Base-by-base conservation (phyloP, 2,888 invertebrate species). In the Callyntrura sp. region DNA sequence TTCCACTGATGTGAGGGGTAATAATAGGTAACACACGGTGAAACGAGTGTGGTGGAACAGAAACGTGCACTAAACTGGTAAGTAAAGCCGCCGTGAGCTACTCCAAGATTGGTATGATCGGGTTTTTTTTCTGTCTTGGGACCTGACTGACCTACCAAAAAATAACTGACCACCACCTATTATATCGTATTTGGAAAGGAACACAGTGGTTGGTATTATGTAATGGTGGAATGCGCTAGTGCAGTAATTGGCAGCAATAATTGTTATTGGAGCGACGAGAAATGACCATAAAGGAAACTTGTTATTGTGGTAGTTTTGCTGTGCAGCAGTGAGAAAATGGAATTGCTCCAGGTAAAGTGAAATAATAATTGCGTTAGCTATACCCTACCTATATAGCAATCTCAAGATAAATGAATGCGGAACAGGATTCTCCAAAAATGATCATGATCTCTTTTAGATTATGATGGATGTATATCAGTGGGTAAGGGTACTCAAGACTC, bases 381-480 rank as follows among this genome's bases (percentile, higher is more conserved):
- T n/a, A n/a, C n/a, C n/a, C n/a, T n/a, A n/a, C n/a, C n/a, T n/a
- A 60, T 20, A 60, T 60, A 55, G 3, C 6, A 14, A 55, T 55
- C n/a, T 35, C 4, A 70, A 35, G 70, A 70, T 35, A 35, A 35
- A 73, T 73, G 73, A 73, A 73, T 73, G 73, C 73, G 73, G 73
- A 73, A 73, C 73, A 73, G 73, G 73, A 73, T 45, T 73, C 43
- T 17, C 20, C 45, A 73, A n/a, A 73, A n/a, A n/a, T n/a, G n/a
- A n/a, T n/a, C n/a, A n/a, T 43, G 57, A 6, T n/a, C 17, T 17
- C 17, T 20, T 20, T 60, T n/a, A 8, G 57, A 60, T 60, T 60
- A 9, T n/a, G 14, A 12, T 60, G 1, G 20, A 60, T 60, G 20
- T 20, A 17, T 4, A 14, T 9, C n/a, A 55, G 57, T 20, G 20